These are phyloP conservation scores for Xiphydria camelus DNA, from an alignment of 2,888 invertebrate species.

Conservation along the genomic window DNA sequence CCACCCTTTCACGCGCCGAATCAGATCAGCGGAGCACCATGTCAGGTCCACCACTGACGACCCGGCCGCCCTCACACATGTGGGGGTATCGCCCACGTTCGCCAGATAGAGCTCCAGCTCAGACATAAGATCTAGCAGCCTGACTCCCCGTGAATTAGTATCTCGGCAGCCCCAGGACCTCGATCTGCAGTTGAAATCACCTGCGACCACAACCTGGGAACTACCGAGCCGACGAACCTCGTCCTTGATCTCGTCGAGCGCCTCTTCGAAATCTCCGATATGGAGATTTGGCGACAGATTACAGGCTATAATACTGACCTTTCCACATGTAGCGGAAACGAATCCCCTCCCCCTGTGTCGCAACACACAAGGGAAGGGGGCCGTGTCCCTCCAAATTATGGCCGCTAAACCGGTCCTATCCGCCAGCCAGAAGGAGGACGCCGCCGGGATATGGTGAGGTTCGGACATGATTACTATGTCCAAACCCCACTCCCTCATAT, in stretches of 20 bases:
- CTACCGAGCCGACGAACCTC: neutral
- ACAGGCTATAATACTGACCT: too few species aligned
- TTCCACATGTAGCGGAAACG: too few species aligned
- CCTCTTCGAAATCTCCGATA: neutral
- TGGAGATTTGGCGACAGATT: neutral
- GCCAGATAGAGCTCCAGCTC: neutral
- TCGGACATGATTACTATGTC: neutral
- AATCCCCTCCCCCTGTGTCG: too few species aligned
- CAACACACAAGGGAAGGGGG: too few species aligned
- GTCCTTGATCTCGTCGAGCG: neutral
- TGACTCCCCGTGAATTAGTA: neutral
- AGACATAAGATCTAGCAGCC: too few species aligned
- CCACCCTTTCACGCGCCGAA: neutral
- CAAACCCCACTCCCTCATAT: neutral
- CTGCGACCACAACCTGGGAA: slow-evolving; percentile 9
- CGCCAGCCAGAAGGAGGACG: neutral
- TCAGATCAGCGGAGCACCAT: neutral
- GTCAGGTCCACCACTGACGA: neutral
- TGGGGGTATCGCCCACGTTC: neutral
- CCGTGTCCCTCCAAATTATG: neutral
- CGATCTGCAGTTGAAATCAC: slow-evolving; percentile 20
- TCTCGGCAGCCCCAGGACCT: slow-evolving; percentile 11
- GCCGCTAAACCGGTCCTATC: neutral
- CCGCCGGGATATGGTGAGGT: neutral
- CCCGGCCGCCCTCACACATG: neutral